phyloP scores from a whole-genome alignment of 2,888 invertebrate species.

The Clepsis dumicolana region DNA sequence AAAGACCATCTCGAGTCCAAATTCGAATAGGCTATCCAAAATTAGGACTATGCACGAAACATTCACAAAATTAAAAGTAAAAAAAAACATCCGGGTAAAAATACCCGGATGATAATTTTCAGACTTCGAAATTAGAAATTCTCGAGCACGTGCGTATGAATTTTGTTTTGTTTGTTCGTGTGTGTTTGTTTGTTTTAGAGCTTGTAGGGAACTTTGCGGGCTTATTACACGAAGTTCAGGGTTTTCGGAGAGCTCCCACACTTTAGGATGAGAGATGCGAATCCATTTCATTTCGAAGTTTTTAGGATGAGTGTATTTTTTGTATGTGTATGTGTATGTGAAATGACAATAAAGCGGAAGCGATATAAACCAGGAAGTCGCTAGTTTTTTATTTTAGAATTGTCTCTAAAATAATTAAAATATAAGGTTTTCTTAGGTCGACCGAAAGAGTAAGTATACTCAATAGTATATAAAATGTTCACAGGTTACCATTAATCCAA shows the following conservation, averaged over 20 bases:
- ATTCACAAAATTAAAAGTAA: neutral
- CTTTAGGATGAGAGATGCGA: constrained; percentile 48
- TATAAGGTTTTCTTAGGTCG: no score
- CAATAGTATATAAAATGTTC: no score
- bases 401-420: no score
- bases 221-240: constrained; percentile 40
- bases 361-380: no score
- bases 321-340: neutral
- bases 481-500: no score
- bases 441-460: no score
- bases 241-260: constrained; percentile 44
- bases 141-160: constrained; percentile 29
- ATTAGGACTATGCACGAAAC: neutral
- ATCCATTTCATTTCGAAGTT: constrained; percentile 46
- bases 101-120: neutral
- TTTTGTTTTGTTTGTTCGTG: constrained; percentile 37
- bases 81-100: constrained; percentile 11
- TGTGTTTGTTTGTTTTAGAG: constrained; percentile 42
- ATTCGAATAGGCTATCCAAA: neutral
- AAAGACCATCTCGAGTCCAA: constrained; percentile 3
- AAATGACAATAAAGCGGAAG: no score
- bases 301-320: constrained; percentile 18
- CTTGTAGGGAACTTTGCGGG: constrained; percentile 26
- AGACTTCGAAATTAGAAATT: constrained; percentile 39
- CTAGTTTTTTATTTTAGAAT: no score